Evolutionary conservation across 1,140 invertebrate species (phyloP), one percentile per base, ranked within the genome.

Genomic region (Ladona fulva): DNA sequence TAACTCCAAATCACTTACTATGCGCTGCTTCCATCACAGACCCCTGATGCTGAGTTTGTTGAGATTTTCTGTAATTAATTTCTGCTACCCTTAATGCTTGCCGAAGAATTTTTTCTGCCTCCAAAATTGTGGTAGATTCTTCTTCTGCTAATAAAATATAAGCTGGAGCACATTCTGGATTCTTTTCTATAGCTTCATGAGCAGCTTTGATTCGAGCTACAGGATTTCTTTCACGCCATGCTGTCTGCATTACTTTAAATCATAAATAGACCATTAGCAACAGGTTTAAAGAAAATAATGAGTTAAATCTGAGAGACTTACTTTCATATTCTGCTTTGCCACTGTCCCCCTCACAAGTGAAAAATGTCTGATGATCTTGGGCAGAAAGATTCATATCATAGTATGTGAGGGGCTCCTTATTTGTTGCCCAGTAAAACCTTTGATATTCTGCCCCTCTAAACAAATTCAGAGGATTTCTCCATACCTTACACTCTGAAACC

Each of bases 331-430:
- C 97, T 24, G 92, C 90, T 85, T 95, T 96, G 24, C 94, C 94
- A 59, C 88, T 88, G 86, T 98, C 96, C 78, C 91, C 91, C 85
- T 97, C 96, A 85, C 95, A 97, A 0, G 95, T 97, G 84, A 99
- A 99, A 86, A 98, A 98, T 12, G 96, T 98, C 85, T 99, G 97
- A 86, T 99, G 97, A 87, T 99, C 97, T 87, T 99, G 97, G 19
- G 97, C 97, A 0, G 97, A 98, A 11, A 99, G 86, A 86, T 99
- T 99, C 97, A 99, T 99, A 83, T 99, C 98, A 85, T 99, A 99
- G 86, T 97, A 99, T 0, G 98, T 99, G 25, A 99, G 87, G 0
- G 97, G 97, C 81, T 99, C 97, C 85, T 97, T 97, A 80, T 93
- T 94, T 0, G 94, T 97, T 0, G 92, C 91, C 90, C 92, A 93